Evolutionary conservation across 2,797 vertebrate species (phyloP).

Genomic region (Okamejei kenojei): DNA sequence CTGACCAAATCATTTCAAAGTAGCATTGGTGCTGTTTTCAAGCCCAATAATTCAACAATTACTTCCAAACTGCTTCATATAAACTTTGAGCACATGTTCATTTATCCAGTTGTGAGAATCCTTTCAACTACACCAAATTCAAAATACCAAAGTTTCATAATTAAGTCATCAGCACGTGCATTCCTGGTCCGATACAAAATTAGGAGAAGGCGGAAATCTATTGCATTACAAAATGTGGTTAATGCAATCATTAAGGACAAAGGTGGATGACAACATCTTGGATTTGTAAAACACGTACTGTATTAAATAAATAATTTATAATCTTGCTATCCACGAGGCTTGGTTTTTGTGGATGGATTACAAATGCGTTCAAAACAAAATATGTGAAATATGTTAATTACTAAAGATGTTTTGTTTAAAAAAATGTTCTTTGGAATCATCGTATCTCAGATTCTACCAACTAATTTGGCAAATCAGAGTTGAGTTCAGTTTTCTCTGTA

Average conservation of each 20-base stretch:
- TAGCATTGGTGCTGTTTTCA: neutral
- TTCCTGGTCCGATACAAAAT: neutral
- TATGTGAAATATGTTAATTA: constrained; percentile 40
- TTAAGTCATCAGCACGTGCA: constrained; percentile 10
- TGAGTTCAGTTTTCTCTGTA: neutral
- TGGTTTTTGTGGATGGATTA: neutral
- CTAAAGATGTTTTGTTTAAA: constrained; percentile 52
- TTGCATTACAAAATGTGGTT: constrained; percentile 59
- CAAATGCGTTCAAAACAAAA: constrained; percentile 33
- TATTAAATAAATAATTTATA: constrained; percentile 41
- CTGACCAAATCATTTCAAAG: neutral
- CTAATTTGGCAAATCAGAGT: constrained; percentile 32
- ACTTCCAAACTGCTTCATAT: neutral
- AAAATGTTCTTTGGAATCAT: constrained; percentile 66
- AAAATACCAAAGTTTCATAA: neutral
- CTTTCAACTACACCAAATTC: neutral
- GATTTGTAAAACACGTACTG: constrained; percentile 50
- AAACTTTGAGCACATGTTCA: neutral
- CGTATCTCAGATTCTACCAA: constrained; percentile 23
- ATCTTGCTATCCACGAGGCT: constrained; percentile 52
- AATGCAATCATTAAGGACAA: constrained; percentile 50
- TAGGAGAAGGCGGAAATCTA: constrained; percentile 42
- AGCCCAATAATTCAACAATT: constrained; percentile 5
- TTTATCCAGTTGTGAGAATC: neutral
- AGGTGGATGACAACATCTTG: constrained; percentile 49